phyloP scores from a whole-genome alignment of 2,888 invertebrate species.

The Adela reaumurella region DNA sequence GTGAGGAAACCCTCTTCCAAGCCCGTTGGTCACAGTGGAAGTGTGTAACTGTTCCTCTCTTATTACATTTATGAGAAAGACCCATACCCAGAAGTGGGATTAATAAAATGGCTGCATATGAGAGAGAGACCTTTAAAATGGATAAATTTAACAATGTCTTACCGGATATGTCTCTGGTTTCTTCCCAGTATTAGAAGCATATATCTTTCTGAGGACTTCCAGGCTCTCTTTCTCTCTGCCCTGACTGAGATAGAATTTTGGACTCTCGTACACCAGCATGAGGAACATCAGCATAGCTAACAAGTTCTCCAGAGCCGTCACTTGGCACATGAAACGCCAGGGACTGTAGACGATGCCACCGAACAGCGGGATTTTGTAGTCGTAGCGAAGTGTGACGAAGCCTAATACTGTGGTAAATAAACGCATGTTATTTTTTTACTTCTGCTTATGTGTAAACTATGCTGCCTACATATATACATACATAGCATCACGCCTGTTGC shows the following conservation, averaged over 20 bases:
- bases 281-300: background rate
- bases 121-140: background rate
- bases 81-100: too few species aligned
- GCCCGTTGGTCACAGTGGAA: too few species aligned
- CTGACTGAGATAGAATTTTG: constrained; percentile 9
- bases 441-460: too few species aligned
- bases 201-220: constrained; percentile 7
- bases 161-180: constrained; percentile 5
- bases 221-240: constrained; percentile 7
- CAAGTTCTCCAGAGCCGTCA: constrained; percentile 3
- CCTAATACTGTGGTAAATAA: background rate
- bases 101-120: too few species aligned
- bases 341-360: constrained; percentile 7
- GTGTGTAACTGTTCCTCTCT: too few species aligned
- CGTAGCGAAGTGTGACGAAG: background rate
- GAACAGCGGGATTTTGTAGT: background rate
- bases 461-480: too few species aligned
- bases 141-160: constrained; percentile 1
- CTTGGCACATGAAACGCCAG: constrained; percentile 8
- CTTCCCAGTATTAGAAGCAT: constrained; percentile 6
- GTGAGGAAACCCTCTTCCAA: too few species aligned
- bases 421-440: background rate
- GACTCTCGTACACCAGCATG: constrained; percentile 6
- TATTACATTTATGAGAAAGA: too few species aligned
- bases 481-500: too few species aligned